phyloP scores from a whole-genome alignment of 2,113 vertebrate species.

The Sylvilagus bachmani region DNA sequence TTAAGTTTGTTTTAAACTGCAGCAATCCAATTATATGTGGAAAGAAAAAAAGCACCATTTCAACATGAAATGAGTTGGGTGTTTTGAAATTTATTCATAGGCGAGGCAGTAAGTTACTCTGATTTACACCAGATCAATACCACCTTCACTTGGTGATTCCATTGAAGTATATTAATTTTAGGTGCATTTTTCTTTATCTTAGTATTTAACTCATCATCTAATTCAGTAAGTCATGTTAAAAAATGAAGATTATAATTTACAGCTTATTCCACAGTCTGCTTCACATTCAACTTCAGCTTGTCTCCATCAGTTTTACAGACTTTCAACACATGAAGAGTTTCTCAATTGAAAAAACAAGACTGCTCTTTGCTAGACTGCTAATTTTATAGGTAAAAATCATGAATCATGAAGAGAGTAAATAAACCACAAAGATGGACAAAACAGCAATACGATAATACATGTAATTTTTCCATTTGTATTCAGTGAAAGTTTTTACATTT shows the following conservation, averaged over 20 bases:
- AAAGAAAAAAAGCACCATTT: slow-evolving; percentile 83
- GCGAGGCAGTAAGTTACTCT: slow-evolving; percentile 85
- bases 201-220: slow-evolving; percentile 85
- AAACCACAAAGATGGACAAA: slow-evolving; percentile 77
- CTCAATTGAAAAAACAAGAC: slow-evolving; percentile 7
- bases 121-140: slow-evolving; percentile 81
- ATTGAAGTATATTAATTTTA: slow-evolving; percentile 82
- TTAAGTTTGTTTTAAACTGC: slow-evolving; percentile 76
- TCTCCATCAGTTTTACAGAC: slow-evolving; percentile 34
- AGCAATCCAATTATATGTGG: slow-evolving; percentile 71
- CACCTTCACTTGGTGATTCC: slow-evolving; percentile 82
- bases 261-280: slow-evolving; percentile 66
- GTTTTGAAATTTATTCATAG: slow-evolving; percentile 71
- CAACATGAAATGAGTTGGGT: slow-evolving; percentile 77
- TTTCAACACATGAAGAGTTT: slow-evolving; percentile 59
- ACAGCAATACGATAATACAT: slow-evolving; percentile 74
- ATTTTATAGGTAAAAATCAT: slow-evolving; percentile 73
- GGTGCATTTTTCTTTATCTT: slow-evolving; percentile 86
- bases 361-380: slow-evolving; percentile 65
- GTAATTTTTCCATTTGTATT: slow-evolving; percentile 70
- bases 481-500: slow-evolving; percentile 73
- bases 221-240: slow-evolving; percentile 79
- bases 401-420: slow-evolving; percentile 49
- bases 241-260: slow-evolving; percentile 82
- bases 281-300: slow-evolving; percentile 51